phyloP scores from a whole-genome alignment of 2,888 invertebrate species.

The Volucella zonaria region DNA sequence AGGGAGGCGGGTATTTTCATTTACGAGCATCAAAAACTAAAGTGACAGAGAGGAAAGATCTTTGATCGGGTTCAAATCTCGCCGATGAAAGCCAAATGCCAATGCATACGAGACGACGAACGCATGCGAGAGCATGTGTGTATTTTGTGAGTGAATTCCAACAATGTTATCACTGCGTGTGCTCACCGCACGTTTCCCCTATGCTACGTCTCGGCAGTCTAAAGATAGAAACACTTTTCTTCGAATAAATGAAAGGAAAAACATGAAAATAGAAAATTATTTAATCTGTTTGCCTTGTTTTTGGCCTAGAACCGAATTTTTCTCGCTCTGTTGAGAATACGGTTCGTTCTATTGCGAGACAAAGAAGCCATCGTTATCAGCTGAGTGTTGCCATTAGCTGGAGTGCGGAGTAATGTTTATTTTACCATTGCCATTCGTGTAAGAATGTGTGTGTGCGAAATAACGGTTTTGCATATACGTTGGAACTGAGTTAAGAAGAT shows the following conservation, averaged over 20 bases:
- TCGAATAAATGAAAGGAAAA: not conserved
- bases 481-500: too few relatives aligned
- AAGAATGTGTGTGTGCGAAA: too few relatives aligned
- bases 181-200: not conserved
- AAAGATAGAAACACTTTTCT: slow-evolving; percentile 46
- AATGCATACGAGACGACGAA: too few relatives aligned
- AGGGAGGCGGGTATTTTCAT: slow-evolving; percentile 5
- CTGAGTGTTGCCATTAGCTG: too few relatives aligned
- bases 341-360: not conserved
- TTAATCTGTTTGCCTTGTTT: not conserved
- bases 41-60: slow-evolving; percentile 30
- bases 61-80: slow-evolving; percentile 42
- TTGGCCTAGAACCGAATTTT: not conserved
- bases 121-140: slow-evolving; percentile 1
- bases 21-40: slow-evolving; percentile 5
- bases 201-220: slow-evolving; percentile 22
- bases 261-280: not conserved
- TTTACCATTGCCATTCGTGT: too few relatives aligned
- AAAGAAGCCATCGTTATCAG: not conserved
- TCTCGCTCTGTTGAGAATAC: slow-evolving; percentile 14
- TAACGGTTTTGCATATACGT: too few relatives aligned
- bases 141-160: slow-evolving; percentile 44
- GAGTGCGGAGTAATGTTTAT: too few relatives aligned
- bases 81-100: not conserved
- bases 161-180: slow-evolving; percentile 36